These are phyloP conservation scores for Trissonchulus sp. DNA, from an alignment of 2,888 invertebrate species.

Conservation along the genomic window DNA sequence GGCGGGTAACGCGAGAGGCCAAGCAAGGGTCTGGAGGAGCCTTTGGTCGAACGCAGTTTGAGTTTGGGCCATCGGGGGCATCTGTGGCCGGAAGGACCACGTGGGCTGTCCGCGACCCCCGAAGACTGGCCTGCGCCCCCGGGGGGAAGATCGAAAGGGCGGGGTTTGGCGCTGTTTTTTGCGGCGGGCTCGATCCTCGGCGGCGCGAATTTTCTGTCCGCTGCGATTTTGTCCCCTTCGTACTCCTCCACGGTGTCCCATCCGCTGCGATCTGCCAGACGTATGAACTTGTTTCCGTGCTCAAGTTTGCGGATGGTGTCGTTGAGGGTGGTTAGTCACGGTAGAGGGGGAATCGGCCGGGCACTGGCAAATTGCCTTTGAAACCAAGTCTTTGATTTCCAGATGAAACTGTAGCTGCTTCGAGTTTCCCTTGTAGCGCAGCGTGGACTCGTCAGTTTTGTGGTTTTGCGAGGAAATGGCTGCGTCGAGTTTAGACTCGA, in stretches of 20 bases:
- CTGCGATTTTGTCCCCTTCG: not conserved
- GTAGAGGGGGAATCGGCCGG: too few relatives aligned
- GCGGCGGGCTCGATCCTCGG: not conserved
- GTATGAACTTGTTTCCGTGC: not conserved
- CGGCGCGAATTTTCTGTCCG: not conserved
- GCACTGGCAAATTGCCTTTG: too few relatives aligned
- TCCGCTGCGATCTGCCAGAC: not conserved
- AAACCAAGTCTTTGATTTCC: not conserved
- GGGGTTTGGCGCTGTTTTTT: too few relatives aligned
- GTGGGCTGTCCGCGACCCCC: too few relatives aligned
- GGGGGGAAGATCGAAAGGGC: too few relatives aligned
- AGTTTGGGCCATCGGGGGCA: too few relatives aligned
- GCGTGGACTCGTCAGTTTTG: too few relatives aligned
- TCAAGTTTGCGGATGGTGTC: not conserved
- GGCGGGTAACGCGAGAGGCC: not conserved
- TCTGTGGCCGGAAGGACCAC: too few relatives aligned
- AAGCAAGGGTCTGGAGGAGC: not conserved
- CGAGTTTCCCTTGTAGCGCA: not conserved
- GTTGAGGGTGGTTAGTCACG: not conserved
- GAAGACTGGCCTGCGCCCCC: too few relatives aligned
- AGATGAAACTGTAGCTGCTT: too few relatives aligned
- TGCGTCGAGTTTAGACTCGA: not conserved
- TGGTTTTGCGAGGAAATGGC: too few relatives aligned
- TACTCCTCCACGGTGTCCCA: conserved; percentile 10
- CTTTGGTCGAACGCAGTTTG: too few relatives aligned